Base-by-base conservation (phyloP, 2,113 vertebrate species). In the Malaclemys terrapin region DNA sequence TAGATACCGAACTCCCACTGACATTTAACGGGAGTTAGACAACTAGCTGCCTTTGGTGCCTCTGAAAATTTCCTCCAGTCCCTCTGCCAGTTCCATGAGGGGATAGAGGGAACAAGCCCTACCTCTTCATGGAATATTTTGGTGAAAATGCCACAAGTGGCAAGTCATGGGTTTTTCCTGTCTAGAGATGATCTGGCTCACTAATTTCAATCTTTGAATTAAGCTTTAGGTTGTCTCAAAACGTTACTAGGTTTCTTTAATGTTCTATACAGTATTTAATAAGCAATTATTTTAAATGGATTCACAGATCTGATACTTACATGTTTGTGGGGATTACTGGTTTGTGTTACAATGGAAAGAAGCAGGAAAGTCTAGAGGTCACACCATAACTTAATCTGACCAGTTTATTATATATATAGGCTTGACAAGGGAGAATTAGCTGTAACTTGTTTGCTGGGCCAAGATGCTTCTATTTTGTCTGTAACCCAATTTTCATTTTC, bases 391-490 rank as follows among this genome's bases (percentile, higher is more conserved):
- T 80, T n/a, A 38, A 85, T 42, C 14, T 11, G 2, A 69, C 5
- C 17, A 42, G 24, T 52, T 87, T 84, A 24, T 45, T 76, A 3
- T 82, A n/a, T 53, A 42, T 72, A 11, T 56, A 12, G 6, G 82
- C 86, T 94, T 50, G 69, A 94, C 81, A 88, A 78, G 62, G 35
- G 2, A 89, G 22, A 91, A 82, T 7, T 87, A 86, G 69, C 6
- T 0, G 82, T 13, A 0, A 27, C 8, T 6, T 69, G 20, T 24
- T 50, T 10, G 7, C 1, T 85, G 47, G 83, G 85, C 47, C 45
- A 84, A 80, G 2, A n/a, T 0, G 0, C 0, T 1, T 17, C 12
- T 57, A 80, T 87, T 88, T 57, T 47, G 22, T 76, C 50, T 81
- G 31, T 6, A n/a, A 5, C 84, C 69, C 1, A 1, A 79, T 85